Evolutionary conservation across 2,113 vertebrate genomes (phyloP).

Genomic region (Capreolus pygargus): DNA sequence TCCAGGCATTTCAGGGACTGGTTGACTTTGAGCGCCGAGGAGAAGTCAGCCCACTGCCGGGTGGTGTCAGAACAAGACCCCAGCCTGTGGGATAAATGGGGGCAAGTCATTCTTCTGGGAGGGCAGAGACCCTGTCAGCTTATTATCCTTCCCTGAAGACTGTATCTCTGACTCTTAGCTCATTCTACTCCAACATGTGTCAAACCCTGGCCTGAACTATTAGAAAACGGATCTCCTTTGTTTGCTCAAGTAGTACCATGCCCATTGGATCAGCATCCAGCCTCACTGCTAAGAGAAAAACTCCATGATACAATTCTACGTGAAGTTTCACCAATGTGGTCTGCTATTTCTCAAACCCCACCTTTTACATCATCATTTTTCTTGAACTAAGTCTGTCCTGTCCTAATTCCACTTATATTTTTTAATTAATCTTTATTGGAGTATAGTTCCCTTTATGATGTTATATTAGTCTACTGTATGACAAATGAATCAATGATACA

Average conservation of each 20-base stretch:
- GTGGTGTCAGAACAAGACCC: background rate
- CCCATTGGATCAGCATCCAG: background rate
- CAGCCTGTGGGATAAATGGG: background rate
- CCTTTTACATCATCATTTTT: background rate
- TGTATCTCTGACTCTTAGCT: no score
- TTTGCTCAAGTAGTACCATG: background rate
- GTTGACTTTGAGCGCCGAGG: background rate
- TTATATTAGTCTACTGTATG: background rate
- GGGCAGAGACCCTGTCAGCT: background rate
- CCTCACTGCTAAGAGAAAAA: background rate
- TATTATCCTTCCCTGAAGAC: background rate
- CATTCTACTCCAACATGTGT: fast-evolving
- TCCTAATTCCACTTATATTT: background rate
- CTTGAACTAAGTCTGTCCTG: background rate
- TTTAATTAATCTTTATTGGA: background rate
- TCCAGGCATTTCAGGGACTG: background rate
- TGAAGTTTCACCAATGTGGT: background rate
- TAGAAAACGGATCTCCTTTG: background rate
- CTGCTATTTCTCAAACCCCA: background rate
- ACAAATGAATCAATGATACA: background rate
- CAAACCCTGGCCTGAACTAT: background rate
- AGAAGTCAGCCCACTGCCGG: background rate
- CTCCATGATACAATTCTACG: background rate
- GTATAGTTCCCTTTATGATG: background rate
- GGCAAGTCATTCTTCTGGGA: background rate